Base-by-base conservation (phyloP, 2,888 invertebrate species). In the Caenorhabditis angaria region DNA sequence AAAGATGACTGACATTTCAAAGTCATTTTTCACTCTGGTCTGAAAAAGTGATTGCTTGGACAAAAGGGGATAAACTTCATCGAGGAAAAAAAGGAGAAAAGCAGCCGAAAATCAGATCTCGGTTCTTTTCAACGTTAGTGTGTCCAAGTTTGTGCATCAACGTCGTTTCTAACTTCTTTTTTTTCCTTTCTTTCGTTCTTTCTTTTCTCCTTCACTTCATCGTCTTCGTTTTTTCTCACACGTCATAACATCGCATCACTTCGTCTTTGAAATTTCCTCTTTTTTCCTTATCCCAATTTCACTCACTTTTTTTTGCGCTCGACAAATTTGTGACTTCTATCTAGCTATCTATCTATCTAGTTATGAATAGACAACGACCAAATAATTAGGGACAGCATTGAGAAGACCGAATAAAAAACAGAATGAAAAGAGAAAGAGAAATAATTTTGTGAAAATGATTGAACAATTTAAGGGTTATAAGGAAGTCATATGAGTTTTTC, bases 91-190 rank as follows among this genome's bases (percentile, higher is more conserved):
- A 24, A 50, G 24, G 50, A 50, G 22, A 12, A 50, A 24, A 24
- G n/a, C n/a, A 50, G 50, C 22, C 10, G 41, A 41, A 54, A 65
- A 61, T 69, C 69, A 68, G 67, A 61, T 65, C 63, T 62, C 58
- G 20, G 32, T 61, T 55, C 59, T 69, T 50, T 41, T 58, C 60
- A 47, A 41, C 53, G 48, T 60, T 50, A 51, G 54, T 65, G 59
- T 54, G 41, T 41, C 41, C 41, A 41, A 41, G 41, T 41, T 41
- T 41, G 41, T 41, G 41, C 41, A 41, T 41, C 18, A 41, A 41
- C 41, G 41, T 18, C 41, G 41, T 41, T 18, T 41, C 41, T 41
- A 41, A 41, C 41, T 41, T 41, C 18, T 41, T 41, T 18, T 14
- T 6, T 41, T 41, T 14, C 54, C 63, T 18, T 50, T 47, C 25